Evolutionary conservation across 2,888 invertebrate genomes (phyloP).

Genomic region (Cyrtodaria siliqua): DNA sequence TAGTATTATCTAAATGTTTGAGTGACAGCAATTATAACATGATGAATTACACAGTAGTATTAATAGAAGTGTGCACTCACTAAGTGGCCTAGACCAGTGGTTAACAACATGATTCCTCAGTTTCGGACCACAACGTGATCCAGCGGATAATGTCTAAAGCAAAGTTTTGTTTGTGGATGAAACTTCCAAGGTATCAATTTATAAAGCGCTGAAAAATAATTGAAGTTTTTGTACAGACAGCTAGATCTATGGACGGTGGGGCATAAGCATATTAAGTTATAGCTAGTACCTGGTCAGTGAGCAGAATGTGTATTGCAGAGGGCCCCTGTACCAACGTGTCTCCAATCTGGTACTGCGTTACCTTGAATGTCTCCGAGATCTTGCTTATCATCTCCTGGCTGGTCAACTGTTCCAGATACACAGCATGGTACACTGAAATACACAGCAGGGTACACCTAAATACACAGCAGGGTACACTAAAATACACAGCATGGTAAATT

Average conservation of each 20-base stretch:
- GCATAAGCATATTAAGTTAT: not conserved
- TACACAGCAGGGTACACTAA: not conserved
- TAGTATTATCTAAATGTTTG: no score
- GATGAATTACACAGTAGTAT: no score
- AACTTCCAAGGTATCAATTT: no score
- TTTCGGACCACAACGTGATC: not conserved
- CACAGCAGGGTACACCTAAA: not conserved
- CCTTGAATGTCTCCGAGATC: conserved; percentile 89
- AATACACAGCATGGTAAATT: no score
- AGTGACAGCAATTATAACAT: no score
- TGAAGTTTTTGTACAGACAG: not conserved
- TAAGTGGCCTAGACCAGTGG: no score
- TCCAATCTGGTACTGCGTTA: conserved; percentile 85
- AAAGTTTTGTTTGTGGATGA: no score
- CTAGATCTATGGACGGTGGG: not conserved
- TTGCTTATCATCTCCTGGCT: conserved; percentile 90
- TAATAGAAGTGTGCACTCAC: no score
- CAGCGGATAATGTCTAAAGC: no score
- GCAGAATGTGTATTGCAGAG: conserved; percentile 92
- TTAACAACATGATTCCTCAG: not conserved
- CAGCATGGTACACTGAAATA: conserved; percentile 90
- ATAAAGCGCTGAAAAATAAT: no score
- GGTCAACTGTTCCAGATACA: conserved; percentile 91
- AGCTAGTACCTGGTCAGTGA: conserved; percentile 92
- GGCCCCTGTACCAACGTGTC: conserved; percentile 93